Evolutionary conservation across 2,113 vertebrate species (phyloP), one percentile per base, ranked within the genome.

Genomic region (Nycticorax nycticorax): DNA sequence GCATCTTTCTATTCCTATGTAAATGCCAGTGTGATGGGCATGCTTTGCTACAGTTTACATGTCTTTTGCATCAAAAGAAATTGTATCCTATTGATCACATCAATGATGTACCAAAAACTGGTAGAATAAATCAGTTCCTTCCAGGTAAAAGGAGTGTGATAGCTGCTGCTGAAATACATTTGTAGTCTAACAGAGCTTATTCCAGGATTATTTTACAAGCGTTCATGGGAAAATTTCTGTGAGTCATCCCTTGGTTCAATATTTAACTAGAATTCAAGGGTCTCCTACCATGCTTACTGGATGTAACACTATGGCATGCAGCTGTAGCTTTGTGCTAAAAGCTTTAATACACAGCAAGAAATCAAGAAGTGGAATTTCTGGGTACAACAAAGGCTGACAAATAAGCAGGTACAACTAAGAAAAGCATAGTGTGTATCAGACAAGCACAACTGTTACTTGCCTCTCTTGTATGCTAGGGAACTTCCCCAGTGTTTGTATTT

Each of bases 271-370:
- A 91, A 53, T 47, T 84, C 32, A 84, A 66, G 32, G 12, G 32
- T 53, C 22, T 56, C 68, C 17, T 86, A 10, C 33, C 7, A 9
- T 60, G 56, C 32, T 89, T 52, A 16, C 0, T 8, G 45, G 37
- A 73, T 10, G 9, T 48, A 66, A 62, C 5, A 33, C 15, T 66
- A 5, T 22, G 20, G 1, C 27, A 41, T 39, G 14, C 0, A 0
- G 8, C 16, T 66, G 41, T 14, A 71, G 8, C 22, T 81, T 63
- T 71, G 37, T 62, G 22, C 26, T 50, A n/a, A 57, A 97, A 75
- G 22, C 5, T 14, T 64, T 84, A 27, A 33, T 11, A 74, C 3
- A 9, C 10, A 59, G 19, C 14, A 47, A 73, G 64, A 66, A 73
- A 39, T 53, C 3, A 53, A 64, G 33, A 83, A 45, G 4, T 71